phyloP scores from a whole-genome alignment of 1,140 invertebrate genomes.

The Ectropis grisescens region DNA sequence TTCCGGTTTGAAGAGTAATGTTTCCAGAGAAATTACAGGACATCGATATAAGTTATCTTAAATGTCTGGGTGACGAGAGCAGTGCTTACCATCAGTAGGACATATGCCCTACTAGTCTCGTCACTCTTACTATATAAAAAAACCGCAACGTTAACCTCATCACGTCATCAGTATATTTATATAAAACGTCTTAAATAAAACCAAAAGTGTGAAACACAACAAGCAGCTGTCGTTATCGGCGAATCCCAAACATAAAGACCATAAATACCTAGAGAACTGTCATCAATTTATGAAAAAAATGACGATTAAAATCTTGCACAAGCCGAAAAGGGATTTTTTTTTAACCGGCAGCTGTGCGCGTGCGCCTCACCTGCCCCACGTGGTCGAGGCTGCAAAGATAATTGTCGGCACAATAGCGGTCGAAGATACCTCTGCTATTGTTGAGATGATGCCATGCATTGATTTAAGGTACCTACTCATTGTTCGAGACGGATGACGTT shows the following conservation, averaged over 20 bases:
- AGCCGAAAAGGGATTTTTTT: constrained; percentile 32
- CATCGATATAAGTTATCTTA: too few relatives aligned
- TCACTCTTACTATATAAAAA: too few relatives aligned
- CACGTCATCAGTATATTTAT: too few relatives aligned
- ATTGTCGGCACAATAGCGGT: constrained; percentile 33
- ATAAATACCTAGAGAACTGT: constrained; percentile 43
- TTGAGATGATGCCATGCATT: constrained; percentile 30
- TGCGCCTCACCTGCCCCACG: constrained; percentile 59
- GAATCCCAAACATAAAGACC: constrained; percentile 25
- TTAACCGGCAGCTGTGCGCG: constrained; percentile 55
- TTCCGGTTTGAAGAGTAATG: too few relatives aligned
- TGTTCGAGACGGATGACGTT: constrained; percentile 10
- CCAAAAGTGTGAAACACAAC: constrained; percentile 13
- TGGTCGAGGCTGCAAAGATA: constrained; percentile 42
- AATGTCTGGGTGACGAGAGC: too few relatives aligned
- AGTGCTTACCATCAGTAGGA: too few relatives aligned
- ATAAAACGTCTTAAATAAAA: too few relatives aligned
- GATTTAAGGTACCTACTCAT: constrained; percentile 29
- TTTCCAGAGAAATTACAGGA: too few relatives aligned
- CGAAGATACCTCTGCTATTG: constrained; percentile 42
- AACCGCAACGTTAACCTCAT: too few relatives aligned
- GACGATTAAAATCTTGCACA: constrained; percentile 61
- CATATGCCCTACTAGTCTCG: too few relatives aligned
- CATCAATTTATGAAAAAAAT: constrained; percentile 41
- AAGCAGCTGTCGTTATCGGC: constrained; percentile 26